Conservation (phyloP, 1,140 invertebrate species). For the Arion vulgaris region DNA sequence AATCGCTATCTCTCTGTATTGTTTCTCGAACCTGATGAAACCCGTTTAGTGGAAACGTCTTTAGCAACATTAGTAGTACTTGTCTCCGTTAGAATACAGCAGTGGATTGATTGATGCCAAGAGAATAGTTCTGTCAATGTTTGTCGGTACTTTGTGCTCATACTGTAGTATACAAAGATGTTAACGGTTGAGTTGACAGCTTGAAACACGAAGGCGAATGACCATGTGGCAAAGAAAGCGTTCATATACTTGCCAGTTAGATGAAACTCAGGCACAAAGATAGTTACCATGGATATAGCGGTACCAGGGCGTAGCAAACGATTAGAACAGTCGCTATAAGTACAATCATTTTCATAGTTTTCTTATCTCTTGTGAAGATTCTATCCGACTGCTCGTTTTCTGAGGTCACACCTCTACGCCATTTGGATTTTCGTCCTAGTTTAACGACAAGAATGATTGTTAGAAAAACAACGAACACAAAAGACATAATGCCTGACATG, state of each 20-base stretch:
- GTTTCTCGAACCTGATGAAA: no score
- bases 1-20: no score
- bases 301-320: slow-evolving; percentile 4
- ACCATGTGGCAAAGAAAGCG: not conserved
- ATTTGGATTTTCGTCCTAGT: not conserved
- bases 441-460: not conserved
- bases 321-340: not conserved
- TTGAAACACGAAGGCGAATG: not conserved
- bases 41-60: no score
- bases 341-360: not conserved
- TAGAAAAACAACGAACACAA: not conserved
- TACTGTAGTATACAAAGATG: slow-evolving; percentile 17
- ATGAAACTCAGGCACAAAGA: not conserved
- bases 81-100: no score
- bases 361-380: no score
- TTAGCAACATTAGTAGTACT: no score
- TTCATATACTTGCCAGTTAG: not conserved
- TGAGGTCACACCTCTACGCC: not conserved
- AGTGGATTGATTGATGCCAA: no score
- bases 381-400: not conserved
- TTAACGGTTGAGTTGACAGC: slow-evolving; percentile 13
- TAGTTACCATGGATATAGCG: not conserved
- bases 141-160: slow-evolving; percentile 14
- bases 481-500: not conserved
- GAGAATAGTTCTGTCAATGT: no score